A percentile compares a stretch with the other conserved stretches of the same genome.
Conservation (phyloP, 2,888 invertebrate genomes). For the Epistrophella euchroma region DNA sequence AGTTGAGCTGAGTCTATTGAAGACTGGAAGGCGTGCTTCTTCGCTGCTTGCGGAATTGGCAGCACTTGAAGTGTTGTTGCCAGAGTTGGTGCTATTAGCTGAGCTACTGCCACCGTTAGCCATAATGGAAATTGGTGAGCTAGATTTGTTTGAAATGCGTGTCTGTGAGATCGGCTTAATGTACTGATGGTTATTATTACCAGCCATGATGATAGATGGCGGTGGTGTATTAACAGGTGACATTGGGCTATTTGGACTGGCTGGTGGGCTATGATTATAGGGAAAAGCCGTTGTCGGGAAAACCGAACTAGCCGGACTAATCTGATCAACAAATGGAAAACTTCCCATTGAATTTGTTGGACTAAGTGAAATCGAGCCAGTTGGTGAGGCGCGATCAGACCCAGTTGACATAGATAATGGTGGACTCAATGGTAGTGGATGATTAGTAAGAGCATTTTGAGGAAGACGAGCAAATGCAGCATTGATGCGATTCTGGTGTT, state of each 20-base stretch:
- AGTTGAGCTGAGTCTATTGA: slow-evolving; percentile 88
- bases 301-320: slow-evolving; percentile 79
- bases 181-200: slow-evolving; percentile 54
- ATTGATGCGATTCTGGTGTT: slow-evolving; percentile 76
- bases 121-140: slow-evolving; percentile 78
- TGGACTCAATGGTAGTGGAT: slow-evolving; percentile 86
- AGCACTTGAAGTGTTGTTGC: slow-evolving; percentile 74
- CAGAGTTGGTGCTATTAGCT: slow-evolving; percentile 76
- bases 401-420: slow-evolving; percentile 85
- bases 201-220: slow-evolving; percentile 78
- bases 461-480: slow-evolving; percentile 66
- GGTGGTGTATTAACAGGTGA: slow-evolving; percentile 83
- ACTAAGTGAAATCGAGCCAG: slow-evolving; percentile 83
- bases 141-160: slow-evolving; percentile 80
- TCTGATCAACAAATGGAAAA: slow-evolving; percentile 83
- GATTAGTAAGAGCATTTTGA: slow-evolving; percentile 80
- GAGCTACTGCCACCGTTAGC: slow-evolving; percentile 70
- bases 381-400: slow-evolving; percentile 84
- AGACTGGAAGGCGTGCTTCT: slow-evolving; percentile 91
- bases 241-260: slow-evolving; percentile 82
- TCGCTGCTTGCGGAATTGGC: slow-evolving; percentile 80
- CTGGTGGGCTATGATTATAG: slow-evolving; percentile 82
- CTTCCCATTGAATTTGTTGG: slow-evolving; percentile 83
- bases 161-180: slow-evolving; percentile 77
- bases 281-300: slow-evolving; percentile 78